Evolutionary conservation across 2,113 vertebrate genomes (phyloP), one percentile per base, ranked within the genome.

Genomic region (Hippocampus zosterae): DNA sequence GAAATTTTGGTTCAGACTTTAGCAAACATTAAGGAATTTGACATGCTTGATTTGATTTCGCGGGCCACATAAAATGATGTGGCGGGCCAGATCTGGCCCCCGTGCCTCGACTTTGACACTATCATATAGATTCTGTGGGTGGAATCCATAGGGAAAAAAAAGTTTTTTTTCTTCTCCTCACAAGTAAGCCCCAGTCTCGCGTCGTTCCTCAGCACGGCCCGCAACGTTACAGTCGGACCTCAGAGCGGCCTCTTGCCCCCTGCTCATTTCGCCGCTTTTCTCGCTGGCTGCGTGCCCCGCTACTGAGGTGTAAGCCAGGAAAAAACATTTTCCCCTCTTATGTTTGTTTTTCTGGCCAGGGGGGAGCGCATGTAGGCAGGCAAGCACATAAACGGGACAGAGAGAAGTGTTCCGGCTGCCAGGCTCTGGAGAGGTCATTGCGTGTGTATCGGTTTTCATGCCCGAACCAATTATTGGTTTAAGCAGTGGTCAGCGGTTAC

Each of bases 301-400:
- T 80, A 89, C 81, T 68, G 18, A 90, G 85, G 84, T 83, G 82
- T 69, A 67, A 83, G 88, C 86, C 88, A 89, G 84, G 86, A 79
- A 87, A 25, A 87, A 79, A 72, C 37, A 82, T 78, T 76, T 79
- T 64, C 77, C 74, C 48, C 0, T 62, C 79, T 77, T 3, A 3
- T 87, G 83, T 88, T 91, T 86, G 84, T 77, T 89, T 88, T 89
- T 82, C 86, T 90, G 83, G 84, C 77, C 81, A 81, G 73, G 71
- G 73, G 71, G 85, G 84, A 82, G 81, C 68, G 72, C 65, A 37
- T 68, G 76, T 71, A 25, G 63, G 71, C 73, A 68, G 74, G 72
- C 66, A 68, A 69, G 75, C 75, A 70, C 76, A 67, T 23, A 42
- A 76, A 77, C 83, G 63, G 69, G 76, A 84, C 29, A 76, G 82